Base-by-base conservation (phyloP, 2,797 vertebrate species). In the Podargus strigoides region DNA sequence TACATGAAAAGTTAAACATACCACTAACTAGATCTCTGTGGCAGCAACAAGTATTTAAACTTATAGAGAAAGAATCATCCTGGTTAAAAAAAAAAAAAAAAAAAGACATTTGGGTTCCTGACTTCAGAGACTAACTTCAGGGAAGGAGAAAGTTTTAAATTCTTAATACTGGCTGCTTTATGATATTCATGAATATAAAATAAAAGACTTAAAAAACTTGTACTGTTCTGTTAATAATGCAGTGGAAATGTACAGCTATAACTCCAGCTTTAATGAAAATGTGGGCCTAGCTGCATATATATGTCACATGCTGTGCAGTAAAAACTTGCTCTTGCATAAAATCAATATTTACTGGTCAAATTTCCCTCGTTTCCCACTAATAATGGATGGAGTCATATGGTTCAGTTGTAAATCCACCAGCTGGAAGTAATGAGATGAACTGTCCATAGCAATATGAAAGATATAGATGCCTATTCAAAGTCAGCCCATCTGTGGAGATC, bases 401-500 rank as follows among this genome's bases (percentile, higher is more conserved):
- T 91, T 87, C 69, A 76, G 87, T 36, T 95, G 87, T 91, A 94
- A 93, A 84, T 66, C 44, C 78, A 70, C 67, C 87, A 96, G 89
- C 85, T 96, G 89, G 83, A 93, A 95, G 77, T 67, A 95, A 95
- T 95, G 91, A 96, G 90, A 70, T 85, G 87, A 94, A 55, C 73
- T 91, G 85, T 93, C 87, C 88, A 58, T 66, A 94, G 90, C 85
- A 91, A 89, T 90, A 83, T 89, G 93, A 90, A 90, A 96, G 97
- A 85, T 77, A 91, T 58, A 91, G 56, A 77, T 53, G 73, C 26
- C 36, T 93, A 69, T 83, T 92, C 92, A 89, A 96, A 95, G 87
- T 83, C 91, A 96, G 83, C 77, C 89, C 81, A 70, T 87, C 95
- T 94, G 96, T 75, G 96, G 95, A 94, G 67, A 91, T 92, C 27